These are phyloP conservation scores for Pygathrix nemaeus DNA, from an alignment of 2,113 vertebrate genomes.

Conservation along the genomic window DNA sequence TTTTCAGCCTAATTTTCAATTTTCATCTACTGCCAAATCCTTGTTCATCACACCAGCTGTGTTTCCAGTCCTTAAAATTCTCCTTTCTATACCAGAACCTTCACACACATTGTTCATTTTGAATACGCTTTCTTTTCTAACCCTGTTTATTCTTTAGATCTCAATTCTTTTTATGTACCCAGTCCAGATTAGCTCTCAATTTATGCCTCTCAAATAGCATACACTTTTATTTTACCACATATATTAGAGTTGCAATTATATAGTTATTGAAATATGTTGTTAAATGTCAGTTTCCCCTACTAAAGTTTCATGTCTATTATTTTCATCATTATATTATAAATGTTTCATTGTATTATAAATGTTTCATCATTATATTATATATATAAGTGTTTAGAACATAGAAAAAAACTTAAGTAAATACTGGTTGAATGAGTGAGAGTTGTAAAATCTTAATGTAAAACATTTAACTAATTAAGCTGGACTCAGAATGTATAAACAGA, in stretches of 20 bases:
- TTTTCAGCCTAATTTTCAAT: background rate
- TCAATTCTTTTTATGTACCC: background rate
- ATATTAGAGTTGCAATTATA: background rate
- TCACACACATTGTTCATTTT: background rate
- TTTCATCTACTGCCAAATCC: background rate
- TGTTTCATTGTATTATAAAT: no score
- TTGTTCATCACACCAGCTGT: background rate
- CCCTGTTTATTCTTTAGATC: background rate
- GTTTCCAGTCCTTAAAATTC: background rate
- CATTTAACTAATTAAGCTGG: background rate
- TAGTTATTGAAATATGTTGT: background rate
- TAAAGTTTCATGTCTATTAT: background rate
- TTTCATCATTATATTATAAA: background rate
- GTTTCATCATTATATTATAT: background rate
- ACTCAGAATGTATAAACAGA: background rate
- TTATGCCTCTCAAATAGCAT: background rate
- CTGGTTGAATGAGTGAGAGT: background rate
- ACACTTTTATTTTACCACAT: background rate
- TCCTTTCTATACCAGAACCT: background rate
- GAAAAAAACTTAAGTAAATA: background rate
- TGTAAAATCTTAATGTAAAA: background rate
- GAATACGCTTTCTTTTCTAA: background rate
- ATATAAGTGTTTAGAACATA: background rate
- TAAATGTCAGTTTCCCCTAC: background rate
- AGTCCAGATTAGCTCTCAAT: background rate